Conservation (phyloP, 2,888 invertebrate genomes). For the Hemaris fuciformis region DNA sequence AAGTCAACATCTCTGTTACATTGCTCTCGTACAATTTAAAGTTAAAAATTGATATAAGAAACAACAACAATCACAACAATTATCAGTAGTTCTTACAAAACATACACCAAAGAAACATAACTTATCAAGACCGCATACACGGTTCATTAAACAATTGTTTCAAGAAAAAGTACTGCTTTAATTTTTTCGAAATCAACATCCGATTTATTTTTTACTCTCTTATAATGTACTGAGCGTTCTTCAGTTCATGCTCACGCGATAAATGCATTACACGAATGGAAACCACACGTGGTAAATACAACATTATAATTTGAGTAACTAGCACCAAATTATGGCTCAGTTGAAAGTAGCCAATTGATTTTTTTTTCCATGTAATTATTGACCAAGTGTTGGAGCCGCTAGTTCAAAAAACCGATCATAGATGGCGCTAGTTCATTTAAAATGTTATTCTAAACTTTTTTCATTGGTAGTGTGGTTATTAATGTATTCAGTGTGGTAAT, state of each 20-base stretch:
- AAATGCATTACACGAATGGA: slow-evolving; percentile 4
- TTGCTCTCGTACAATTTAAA: too few species aligned
- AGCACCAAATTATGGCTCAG: slow-evolving; percentile 9
- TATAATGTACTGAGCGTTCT: not conserved
- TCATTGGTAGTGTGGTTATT: not conserved
- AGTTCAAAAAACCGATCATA: not conserved
- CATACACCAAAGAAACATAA: not conserved
- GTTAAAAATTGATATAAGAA: too few species aligned
- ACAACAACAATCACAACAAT: too few species aligned
- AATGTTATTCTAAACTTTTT: not conserved
- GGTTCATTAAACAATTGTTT: not conserved
- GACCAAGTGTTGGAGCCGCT: not conserved
- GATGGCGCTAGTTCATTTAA: not conserved
- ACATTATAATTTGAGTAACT: slow-evolving; percentile 2
- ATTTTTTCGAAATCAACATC: not conserved
- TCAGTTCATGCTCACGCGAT: slow-evolving; percentile 3
- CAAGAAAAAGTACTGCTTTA: not conserved
- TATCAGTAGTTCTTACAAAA: not conserved
- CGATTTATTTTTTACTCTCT: not conserved
- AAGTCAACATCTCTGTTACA: too few species aligned
- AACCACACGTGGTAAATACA: slow-evolving; percentile 3
- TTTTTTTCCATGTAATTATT: slow-evolving; percentile 7
- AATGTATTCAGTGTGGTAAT: not conserved
- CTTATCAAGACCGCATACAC: not conserved
- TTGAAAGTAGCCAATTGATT: slow-evolving; percentile 8